phyloP scores from a whole-genome alignment of 2,888 invertebrate species.

The Drosophila subsilvestris region DNA sequence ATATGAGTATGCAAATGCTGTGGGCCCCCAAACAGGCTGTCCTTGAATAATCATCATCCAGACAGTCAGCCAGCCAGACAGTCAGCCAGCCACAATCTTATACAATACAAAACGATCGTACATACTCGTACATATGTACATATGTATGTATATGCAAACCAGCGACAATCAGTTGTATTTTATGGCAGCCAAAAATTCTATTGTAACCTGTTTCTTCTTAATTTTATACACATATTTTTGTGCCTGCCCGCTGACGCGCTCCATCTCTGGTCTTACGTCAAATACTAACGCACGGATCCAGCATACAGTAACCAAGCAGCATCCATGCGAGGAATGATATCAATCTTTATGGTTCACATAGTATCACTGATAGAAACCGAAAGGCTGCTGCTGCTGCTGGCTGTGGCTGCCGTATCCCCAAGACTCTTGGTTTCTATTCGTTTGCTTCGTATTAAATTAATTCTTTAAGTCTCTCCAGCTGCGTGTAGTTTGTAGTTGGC shows the following conservation, averaged over 20 bases:
- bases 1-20: slow-evolving; percentile 64
- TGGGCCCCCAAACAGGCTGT: slow-evolving; percentile 55
- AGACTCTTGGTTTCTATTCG: slow-evolving; percentile 60
- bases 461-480: slow-evolving; percentile 41
- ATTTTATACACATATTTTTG: slow-evolving; percentile 18
- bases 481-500: slow-evolving; percentile 35
- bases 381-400: slow-evolving; percentile 47
- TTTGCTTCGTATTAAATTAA: slow-evolving; percentile 28
- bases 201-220: slow-evolving; percentile 68
- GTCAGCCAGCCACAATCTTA: slow-evolving; percentile 15
- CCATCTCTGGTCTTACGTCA: slow-evolving; percentile 54
- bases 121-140: not conserved
- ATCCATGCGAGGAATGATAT: slow-evolving; percentile 55
- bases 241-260: not conserved
- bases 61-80: not conserved
- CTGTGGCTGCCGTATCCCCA: not conserved
- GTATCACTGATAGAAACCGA: slow-evolving; percentile 60
- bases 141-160: slow-evolving; percentile 48
- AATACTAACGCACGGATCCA: slow-evolving; percentile 34
- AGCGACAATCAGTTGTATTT: slow-evolving; percentile 64
- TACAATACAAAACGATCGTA: slow-evolving; percentile 47
- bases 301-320: slow-evolving; percentile 15
- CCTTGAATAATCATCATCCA: slow-evolving; percentile 64
- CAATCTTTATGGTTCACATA: slow-evolving; percentile 70
- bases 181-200: slow-evolving; percentile 58